Evolutionary conservation across 2,888 invertebrate species (phyloP).

Genomic region (Drosophila colorata): DNA sequence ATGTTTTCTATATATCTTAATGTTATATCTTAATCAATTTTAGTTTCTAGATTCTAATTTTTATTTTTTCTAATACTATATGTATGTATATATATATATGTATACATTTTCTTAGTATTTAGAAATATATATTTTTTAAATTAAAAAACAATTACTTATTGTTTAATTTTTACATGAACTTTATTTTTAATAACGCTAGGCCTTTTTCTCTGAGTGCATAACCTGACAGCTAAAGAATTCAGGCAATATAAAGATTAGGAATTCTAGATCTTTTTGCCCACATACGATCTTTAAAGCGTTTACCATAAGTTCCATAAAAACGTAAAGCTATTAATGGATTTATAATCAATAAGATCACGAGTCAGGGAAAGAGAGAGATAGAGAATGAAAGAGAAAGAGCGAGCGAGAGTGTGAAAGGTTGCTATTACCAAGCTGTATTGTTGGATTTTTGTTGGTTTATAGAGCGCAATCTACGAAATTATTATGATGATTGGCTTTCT

Average conservation of each 20-base stretch:
- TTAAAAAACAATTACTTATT: too few species aligned
- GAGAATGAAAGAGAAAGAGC: background rate
- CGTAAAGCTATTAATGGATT: background rate
- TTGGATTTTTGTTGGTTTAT: conserved; percentile 66
- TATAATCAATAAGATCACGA: conserved; percentile 14
- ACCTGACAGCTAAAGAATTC: too few species aligned
- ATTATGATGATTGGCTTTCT: conserved; percentile 72
- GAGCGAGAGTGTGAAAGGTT: background rate
- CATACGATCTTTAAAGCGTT: background rate
- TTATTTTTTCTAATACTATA: too few species aligned
- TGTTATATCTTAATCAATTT: too few species aligned
- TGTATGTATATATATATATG: too few species aligned
- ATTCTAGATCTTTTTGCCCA: background rate
- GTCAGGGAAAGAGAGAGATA: background rate
- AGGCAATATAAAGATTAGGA: background rate
- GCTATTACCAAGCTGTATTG: conserved; percentile 24
- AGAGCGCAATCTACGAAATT: conserved; percentile 73
- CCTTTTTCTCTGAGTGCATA: too few species aligned
- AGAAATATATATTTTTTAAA: too few species aligned
- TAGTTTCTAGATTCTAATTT: too few species aligned
- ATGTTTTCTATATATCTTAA: too few species aligned
- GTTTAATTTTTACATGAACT: too few species aligned
- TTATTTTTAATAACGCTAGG: too few species aligned
- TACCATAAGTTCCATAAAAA: background rate
- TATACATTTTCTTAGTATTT: too few species aligned